A percentile compares a stretch with the other conserved stretches of the same genome.
Conservation (phyloP, 2,888 invertebrate species). For the Lucinisca nassula region DNA sequence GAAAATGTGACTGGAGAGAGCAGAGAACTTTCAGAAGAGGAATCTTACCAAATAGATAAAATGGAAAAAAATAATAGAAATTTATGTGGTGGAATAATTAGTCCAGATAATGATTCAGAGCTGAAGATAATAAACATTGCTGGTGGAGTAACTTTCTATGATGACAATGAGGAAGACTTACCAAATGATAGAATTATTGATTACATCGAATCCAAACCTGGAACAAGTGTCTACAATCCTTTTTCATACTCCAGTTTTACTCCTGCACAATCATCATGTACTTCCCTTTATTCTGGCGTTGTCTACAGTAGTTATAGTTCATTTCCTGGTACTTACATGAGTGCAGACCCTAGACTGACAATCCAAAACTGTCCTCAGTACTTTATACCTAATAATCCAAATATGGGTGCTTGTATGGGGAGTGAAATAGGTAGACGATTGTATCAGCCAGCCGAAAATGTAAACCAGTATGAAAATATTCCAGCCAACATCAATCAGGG, state of each 20-base stretch:
- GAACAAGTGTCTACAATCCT: not conserved
- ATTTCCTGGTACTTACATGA: not conserved
- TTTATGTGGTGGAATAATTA: not conserved
- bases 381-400: not conserved
- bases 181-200: not conserved
- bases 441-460: not conserved
- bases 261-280: not conserved
- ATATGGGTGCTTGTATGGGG: not conserved
- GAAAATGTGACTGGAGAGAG: too few species aligned
- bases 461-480: not conserved
- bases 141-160: not conserved
- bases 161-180: not conserved
- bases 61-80: too few species aligned
- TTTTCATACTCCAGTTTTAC: not conserved
- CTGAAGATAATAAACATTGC: not conserved
- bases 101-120: not conserved
- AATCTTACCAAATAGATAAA: too few species aligned
- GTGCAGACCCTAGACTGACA: not conserved
- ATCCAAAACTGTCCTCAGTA: not conserved
- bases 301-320: not conserved
- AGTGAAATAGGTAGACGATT: not conserved
- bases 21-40: too few species aligned
- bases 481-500: not conserved
- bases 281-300: not conserved
- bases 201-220: not conserved